phyloP scores from a whole-genome alignment of 2,113 vertebrate genomes.

The Phaethon lepturus region DNA sequence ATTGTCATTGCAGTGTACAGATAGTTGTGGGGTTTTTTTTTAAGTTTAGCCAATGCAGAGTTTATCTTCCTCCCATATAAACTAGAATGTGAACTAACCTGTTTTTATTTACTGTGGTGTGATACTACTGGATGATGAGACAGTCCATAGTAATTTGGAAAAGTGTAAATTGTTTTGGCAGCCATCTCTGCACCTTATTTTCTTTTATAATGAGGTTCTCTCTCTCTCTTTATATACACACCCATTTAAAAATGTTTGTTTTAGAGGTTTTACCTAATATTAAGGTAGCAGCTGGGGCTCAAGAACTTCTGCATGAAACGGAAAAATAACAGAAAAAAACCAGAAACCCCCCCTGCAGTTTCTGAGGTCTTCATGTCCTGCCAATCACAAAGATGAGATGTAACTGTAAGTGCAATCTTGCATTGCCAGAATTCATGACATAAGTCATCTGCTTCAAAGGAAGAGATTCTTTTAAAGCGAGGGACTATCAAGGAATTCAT shows the following conservation, averaged over 20 bases:
- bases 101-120: background rate
- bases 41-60: background rate
- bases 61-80: background rate
- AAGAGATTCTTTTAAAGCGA: background rate
- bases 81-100: background rate
- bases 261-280: background rate
- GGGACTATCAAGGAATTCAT: background rate
- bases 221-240: background rate
- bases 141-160: background rate
- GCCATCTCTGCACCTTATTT: background rate
- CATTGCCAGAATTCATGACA: background rate
- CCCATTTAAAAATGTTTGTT: background rate
- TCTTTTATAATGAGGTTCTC: background rate
- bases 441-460: background rate
- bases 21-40: background rate
- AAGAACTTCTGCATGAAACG: background rate
- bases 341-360: background rate
- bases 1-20: background rate
- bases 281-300: background rate
- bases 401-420: background rate
- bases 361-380: background rate
- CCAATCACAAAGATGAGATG: background rate
- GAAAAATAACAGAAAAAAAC: background rate
- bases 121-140: background rate
- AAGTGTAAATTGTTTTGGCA: background rate